phyloP scores from a whole-genome alignment of 2,888 invertebrate genomes.

The Tethea ocularis region DNA sequence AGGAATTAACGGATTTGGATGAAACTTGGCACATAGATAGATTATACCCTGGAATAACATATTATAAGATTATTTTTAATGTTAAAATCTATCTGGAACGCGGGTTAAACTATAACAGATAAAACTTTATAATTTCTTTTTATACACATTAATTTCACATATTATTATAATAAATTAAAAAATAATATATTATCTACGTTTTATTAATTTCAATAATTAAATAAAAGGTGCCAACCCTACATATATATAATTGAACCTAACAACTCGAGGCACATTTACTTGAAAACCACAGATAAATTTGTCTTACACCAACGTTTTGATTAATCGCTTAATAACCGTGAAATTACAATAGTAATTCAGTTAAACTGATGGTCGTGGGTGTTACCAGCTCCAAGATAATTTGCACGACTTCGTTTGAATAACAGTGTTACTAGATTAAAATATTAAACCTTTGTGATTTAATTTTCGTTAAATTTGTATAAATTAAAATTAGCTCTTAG shows the following conservation, averaged over 20 bases:
- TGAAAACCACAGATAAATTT: not conserved
- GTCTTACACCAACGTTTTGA: not conserved
- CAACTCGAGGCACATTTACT: not conserved
- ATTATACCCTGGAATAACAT: too few relatives aligned
- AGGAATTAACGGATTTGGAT: too few relatives aligned
- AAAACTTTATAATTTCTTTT: too few relatives aligned
- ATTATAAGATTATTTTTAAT: too few relatives aligned
- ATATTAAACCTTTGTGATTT: not conserved
- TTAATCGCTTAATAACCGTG: conserved; percentile 2
- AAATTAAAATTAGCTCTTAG: not conserved
- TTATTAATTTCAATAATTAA: not conserved
- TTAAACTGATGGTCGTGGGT: conserved; percentile 1
- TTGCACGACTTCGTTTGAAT: not conserved
- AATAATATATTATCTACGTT: too few relatives aligned
- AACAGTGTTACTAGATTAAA: conserved; percentile 4
- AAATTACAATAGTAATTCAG: conserved; percentile 5
- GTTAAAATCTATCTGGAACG: too few relatives aligned
- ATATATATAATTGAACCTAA: not conserved
- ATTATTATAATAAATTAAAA: too few relatives aligned
- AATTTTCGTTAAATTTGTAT: not conserved
- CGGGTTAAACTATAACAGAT: too few relatives aligned
- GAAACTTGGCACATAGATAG: too few relatives aligned
- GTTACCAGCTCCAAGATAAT: not conserved
- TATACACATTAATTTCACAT: too few relatives aligned
- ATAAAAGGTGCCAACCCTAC: not conserved